Base-by-base conservation (phyloP, 2,113 vertebrate genomes). In the Ptychochromis oligacanthus region DNA sequence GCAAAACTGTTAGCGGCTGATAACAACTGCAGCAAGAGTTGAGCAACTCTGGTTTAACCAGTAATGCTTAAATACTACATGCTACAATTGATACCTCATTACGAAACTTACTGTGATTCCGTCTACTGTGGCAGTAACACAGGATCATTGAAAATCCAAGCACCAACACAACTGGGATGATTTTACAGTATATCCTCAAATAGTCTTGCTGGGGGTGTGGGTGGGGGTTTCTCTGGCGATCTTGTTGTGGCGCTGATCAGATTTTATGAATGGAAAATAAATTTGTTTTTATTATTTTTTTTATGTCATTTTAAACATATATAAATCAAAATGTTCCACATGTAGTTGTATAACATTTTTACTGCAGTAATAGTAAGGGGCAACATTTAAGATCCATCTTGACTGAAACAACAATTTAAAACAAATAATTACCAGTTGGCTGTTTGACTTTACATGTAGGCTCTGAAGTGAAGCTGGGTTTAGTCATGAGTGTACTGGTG, bases 121-220 rank as follows among this genome's bases (percentile, higher is more conserved):
- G n/a, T n/a, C n/a, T n/a, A 18, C 24, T 36, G 40, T 2, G 9
- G n/a, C n/a, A n/a, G n/a, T n/a, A n/a, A 11, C 0, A 70, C 24
- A 85, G 26, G 17, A 87, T 1, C 36, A 91, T 3, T 15, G 2
- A 56, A 28, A 90, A 5, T 65, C 28, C 85, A 64, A 84, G 9
- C 20, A 11, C 26, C 46, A 78, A n/a, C 26, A 57, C 1, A 3
- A 77, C 4, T 2, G 84, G 59, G 56, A 91, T n/a, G 4, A 36
- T 3, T 61, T 15, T 59, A 46, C 0, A 43, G 0, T 28, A 26
- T 13, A 28, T 28, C 36, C 56, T 77, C 24, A 58, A 43, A 58
- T 5, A n/a, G n/a, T n/a, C n/a, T n/a, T n/a, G n/a, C n/a, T n/a
- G n/a, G n/a, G n/a, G n/a, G n/a, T n/a, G n/a, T n/a, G n/a, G n/a